A percentile compares a stretch with the other conserved stretches of the same genome.
phyloP scores from a whole-genome alignment of 2,888 invertebrate species.

The Neoaliturus tenellus region DNA sequence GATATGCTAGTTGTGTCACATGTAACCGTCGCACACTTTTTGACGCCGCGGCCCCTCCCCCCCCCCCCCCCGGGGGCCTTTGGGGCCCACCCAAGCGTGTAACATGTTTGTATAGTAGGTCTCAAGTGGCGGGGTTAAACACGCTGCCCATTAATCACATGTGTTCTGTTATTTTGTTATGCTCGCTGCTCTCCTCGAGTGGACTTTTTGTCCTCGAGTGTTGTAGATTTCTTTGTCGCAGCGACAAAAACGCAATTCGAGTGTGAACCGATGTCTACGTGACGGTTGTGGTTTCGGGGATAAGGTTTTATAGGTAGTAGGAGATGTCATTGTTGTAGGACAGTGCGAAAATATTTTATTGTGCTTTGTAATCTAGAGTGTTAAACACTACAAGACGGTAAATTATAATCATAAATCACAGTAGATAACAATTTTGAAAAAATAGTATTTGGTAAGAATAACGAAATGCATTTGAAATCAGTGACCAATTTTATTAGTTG shows the following conservation, averaged over 20 bases:
- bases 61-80: background rate
- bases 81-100: slow-evolving; percentile 34
- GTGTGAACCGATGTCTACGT: background rate
- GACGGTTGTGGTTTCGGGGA: slow-evolving; percentile 8
- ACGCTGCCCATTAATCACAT: slow-evolving; percentile 28
- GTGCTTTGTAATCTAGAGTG: too few relatives aligned
- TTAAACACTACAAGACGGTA: too few relatives aligned
- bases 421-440: too few relatives aligned
- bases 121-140: slow-evolving; percentile 38
- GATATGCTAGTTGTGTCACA: background rate
- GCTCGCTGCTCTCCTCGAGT: background rate
- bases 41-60: slow-evolving; percentile 12
- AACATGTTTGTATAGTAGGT: slow-evolving; percentile 51
- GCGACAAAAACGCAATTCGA: slow-evolving; percentile 4
- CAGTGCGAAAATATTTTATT: background rate
- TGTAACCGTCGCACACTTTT: background rate
- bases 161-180: slow-evolving; percentile 25
- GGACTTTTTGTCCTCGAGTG: slow-evolving; percentile 21
- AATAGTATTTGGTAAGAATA: too few relatives aligned
- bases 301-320: background rate
- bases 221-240: background rate
- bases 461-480: too few relatives aligned
- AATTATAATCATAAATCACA: too few relatives aligned
- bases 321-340: background rate
- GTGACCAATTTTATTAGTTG: too few relatives aligned